phyloP scores from a whole-genome alignment of 2,113 vertebrate genomes.

The Charina bottae region DNA sequence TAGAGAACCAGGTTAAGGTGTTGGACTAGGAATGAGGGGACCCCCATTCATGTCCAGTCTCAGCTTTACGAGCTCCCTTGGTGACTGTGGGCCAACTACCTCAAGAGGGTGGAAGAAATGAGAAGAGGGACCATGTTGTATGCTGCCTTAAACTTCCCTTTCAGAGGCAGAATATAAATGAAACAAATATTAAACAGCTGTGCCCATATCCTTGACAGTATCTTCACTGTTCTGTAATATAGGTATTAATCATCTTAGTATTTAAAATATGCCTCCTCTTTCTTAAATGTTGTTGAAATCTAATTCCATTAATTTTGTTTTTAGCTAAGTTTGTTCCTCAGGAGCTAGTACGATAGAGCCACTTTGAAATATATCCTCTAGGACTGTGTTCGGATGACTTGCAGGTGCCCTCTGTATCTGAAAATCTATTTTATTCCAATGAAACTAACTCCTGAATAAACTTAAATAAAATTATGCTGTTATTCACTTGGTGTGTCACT shows the following conservation, averaged over 20 bases:
- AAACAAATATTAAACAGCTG: not conserved
- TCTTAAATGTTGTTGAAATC: slow-evolving; percentile 57
- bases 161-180: not conserved
- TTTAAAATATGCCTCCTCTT: not conserved
- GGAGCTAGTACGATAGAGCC: slow-evolving; percentile 47
- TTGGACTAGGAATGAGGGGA: not conserved
- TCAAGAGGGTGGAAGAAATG: not conserved
- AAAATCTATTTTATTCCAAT: not conserved
- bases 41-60: not conserved
- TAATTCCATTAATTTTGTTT: not conserved
- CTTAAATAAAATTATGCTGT: not conserved
- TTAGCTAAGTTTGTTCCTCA: slow-evolving; percentile 51
- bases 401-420: slow-evolving; percentile 4
- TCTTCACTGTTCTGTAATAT: not conserved
- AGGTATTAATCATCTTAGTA: not conserved
- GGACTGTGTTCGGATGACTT: slow-evolving; percentile 35
- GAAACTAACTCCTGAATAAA: not conserved
- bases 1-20: not conserved
- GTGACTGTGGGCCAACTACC: not conserved
- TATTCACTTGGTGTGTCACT: slow-evolving; percentile 13
- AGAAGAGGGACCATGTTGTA: not conserved
- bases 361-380: slow-evolving; percentile 54
- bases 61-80: not conserved
- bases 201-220: not conserved
- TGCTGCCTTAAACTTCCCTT: not conserved